Evolutionary conservation across 2,888 invertebrate species (phyloP).

Genomic region (Calliscelio sp.): DNA sequence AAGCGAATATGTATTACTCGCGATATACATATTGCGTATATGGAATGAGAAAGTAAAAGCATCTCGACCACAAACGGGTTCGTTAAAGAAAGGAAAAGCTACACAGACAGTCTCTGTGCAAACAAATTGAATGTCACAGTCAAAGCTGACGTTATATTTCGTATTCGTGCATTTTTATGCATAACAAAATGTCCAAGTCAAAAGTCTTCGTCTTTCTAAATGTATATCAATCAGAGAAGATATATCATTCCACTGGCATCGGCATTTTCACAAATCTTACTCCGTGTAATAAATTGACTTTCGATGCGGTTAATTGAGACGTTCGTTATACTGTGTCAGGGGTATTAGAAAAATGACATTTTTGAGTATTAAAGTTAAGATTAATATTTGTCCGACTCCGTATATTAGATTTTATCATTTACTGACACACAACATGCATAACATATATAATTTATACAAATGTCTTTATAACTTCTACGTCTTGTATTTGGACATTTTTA

Average conservation of each 20-base stretch:
- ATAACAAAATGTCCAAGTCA: conserved; percentile 16
- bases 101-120: conserved; percentile 27
- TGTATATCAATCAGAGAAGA: conserved; percentile 34
- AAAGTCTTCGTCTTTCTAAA: conserved; percentile 35
- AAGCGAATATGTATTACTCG: no score
- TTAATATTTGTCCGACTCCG: no score
- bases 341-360: no score
- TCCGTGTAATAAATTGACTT: conserved; percentile 2
- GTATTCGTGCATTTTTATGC: conserved; percentile 4
- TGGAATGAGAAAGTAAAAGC: conserved; percentile 68
- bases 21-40: conserved; percentile 60
- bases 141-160: conserved; percentile 36
- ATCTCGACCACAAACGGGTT: conserved; percentile 50
- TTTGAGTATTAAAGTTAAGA: no score
- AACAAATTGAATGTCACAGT: conserved; percentile 55
- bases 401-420: no score
- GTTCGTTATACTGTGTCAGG: neutral
- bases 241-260: conserved; percentile 19
- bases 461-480: no score
- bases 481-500: no score
- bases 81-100: conserved; percentile 70
- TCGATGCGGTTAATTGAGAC: conserved; percentile 6
- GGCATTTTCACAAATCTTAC: conserved; percentile 14
- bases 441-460: no score
- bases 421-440: no score